Evolutionary conservation across 2,888 invertebrate species (phyloP).

Genomic region (Hecatera dysodea): DNA sequence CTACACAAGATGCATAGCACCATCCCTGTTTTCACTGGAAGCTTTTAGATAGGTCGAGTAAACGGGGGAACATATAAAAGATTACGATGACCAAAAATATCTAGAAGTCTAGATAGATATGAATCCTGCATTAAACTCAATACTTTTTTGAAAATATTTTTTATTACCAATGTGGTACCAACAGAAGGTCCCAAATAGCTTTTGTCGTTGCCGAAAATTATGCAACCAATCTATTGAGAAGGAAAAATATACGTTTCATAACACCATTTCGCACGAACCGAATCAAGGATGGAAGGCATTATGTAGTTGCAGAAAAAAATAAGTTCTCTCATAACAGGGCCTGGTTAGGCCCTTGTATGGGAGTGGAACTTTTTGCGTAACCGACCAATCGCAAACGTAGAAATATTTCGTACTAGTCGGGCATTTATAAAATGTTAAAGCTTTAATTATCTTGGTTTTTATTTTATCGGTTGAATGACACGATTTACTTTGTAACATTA

Average conservation of each 20-base stretch:
- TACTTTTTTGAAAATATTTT: too few relatives aligned
- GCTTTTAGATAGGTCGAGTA: too few relatives aligned
- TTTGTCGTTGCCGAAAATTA: constrained; percentile 9
- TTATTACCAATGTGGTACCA: background rate
- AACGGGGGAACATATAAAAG: background rate
- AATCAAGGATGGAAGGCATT: constrained; percentile 36
- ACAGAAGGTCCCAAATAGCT: background rate
- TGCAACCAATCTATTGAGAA: constrained; percentile 9
- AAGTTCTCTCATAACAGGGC: constrained; percentile 41
- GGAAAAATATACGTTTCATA: constrained; percentile 34
- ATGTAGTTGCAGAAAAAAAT: constrained; percentile 45
- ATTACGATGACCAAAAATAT: background rate
- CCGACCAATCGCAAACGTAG: constrained; percentile 53
- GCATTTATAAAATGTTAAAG: constrained; percentile 47
- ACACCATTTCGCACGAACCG: constrained; percentile 31
- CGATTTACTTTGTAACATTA: constrained; percentile 27
- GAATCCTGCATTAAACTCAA: too few relatives aligned
- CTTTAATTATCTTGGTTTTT: constrained; percentile 44
- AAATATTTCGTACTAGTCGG: constrained; percentile 47
- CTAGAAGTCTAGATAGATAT: too few relatives aligned
- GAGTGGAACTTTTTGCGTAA: constrained; percentile 63
- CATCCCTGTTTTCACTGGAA: background rate
- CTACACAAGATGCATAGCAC: background rate
- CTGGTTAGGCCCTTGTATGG: constrained; percentile 49
- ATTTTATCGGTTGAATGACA: constrained; percentile 36